phyloP scores from a whole-genome alignment of 2,888 invertebrate genomes.

The Amitus sp. region DNA sequence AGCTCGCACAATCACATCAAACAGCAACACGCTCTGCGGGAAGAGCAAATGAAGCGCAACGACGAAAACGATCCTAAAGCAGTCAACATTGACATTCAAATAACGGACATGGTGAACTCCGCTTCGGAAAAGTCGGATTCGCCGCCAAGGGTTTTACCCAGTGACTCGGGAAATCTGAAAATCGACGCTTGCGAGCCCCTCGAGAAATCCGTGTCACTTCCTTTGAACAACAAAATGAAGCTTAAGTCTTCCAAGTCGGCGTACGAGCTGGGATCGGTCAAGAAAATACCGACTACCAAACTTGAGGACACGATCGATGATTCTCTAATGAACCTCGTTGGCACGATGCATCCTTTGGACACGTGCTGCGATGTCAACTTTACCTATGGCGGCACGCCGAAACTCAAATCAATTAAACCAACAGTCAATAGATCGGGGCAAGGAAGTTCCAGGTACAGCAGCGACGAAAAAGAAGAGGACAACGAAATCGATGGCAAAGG shows the following conservation, averaged over 20 bases:
- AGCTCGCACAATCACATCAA: slow-evolving; percentile 77
- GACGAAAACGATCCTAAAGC: slow-evolving; percentile 62
- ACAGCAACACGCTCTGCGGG: slow-evolving; percentile 70
- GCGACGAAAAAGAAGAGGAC: not conserved
- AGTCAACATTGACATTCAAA: slow-evolving; percentile 63
- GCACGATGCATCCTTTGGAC: slow-evolving; percentile 75
- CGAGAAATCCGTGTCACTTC: slow-evolving; percentile 60
- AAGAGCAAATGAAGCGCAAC: slow-evolving; percentile 53
- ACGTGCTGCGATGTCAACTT: slow-evolving; percentile 81
- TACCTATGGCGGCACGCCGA: slow-evolving; percentile 82
- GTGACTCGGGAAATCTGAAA: slow-evolving; percentile 42
- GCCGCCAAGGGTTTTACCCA: slow-evolving; percentile 29
- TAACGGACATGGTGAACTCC: slow-evolving; percentile 52
- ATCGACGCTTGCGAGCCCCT: slow-evolving; percentile 48
- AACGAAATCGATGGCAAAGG: not conserved
- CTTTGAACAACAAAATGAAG: slow-evolving; percentile 55
- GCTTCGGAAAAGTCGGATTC: not conserved
- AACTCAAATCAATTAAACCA: slow-evolving; percentile 80
- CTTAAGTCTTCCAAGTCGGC: slow-evolving; percentile 61
- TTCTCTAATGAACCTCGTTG: slow-evolving; percentile 62
- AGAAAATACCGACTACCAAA: slow-evolving; percentile 64
- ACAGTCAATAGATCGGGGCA: slow-evolving; percentile 43
- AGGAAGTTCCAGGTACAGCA: not conserved
- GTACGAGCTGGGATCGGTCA: slow-evolving; percentile 59
- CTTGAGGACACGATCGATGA: slow-evolving; percentile 65